These are phyloP conservation scores for Eupithecia tripunctaria DNA, from an alignment of 2,888 invertebrate genomes.

Conservation along the genomic window DNA sequence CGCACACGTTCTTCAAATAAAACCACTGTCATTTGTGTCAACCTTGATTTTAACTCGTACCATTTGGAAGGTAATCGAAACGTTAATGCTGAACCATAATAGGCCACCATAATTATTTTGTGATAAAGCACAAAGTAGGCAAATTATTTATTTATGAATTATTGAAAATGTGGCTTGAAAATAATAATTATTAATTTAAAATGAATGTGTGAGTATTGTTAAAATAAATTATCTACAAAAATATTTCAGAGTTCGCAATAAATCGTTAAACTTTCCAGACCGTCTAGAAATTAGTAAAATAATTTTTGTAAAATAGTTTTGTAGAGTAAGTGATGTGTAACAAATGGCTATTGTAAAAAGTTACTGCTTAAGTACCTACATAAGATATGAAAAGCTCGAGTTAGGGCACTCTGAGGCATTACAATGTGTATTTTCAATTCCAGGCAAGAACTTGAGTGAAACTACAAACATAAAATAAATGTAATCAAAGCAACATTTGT, in stretches of 20 bases:
- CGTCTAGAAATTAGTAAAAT: background rate
- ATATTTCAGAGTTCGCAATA: background rate
- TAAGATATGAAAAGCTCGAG: background rate
- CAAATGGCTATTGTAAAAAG: constrained; percentile 1
- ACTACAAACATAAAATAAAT: constrained; percentile 14
- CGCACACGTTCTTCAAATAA: constrained; percentile 52
- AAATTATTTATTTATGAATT: background rate
- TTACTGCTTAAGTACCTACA: background rate
- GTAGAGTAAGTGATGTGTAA: constrained; percentile 1
- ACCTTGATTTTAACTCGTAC: constrained; percentile 40
- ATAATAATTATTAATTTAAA: background rate
- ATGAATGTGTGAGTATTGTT: background rate
- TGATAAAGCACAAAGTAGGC: background rate
- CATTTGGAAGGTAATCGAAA: constrained; percentile 16
- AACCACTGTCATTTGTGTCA: constrained; percentile 54
- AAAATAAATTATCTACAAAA: background rate
- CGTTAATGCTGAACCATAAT: background rate
- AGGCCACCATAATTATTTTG: background rate
- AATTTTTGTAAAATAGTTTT: background rate
- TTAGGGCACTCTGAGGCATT: constrained; percentile 7
- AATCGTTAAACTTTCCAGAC: constrained; percentile 3
- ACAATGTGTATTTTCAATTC: constrained; percentile 13
- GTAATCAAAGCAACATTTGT: constrained; percentile 19
- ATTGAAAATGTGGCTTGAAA: background rate
- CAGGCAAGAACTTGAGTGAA: constrained; percentile 13